These are phyloP conservation scores for Diplolepis rosae DNA, from an alignment of 2,888 invertebrate genomes.

Conservation along the genomic window DNA sequence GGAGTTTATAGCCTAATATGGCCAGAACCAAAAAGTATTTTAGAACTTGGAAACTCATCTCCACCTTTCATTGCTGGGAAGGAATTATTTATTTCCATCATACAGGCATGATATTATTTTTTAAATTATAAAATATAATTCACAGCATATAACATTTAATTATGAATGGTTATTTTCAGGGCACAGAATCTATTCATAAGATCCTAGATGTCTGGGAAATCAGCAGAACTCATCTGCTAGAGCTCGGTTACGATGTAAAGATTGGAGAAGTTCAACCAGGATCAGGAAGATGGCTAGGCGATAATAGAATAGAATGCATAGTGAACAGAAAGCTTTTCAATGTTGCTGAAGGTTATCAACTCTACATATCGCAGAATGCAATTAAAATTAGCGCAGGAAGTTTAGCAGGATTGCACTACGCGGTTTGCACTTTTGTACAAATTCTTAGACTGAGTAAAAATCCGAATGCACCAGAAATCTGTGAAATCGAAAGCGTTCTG, in stretches of 20 bases:
- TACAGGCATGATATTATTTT: constrained; percentile 62
- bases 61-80: constrained; percentile 73
- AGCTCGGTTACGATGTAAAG: constrained; percentile 74
- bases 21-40: constrained; percentile 78
- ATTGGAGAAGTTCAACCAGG: constrained; percentile 73
- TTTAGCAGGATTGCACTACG: constrained; percentile 77
- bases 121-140: neutral
- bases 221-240: constrained; percentile 73
- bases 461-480: constrained; percentile 61
- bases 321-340: constrained; percentile 75
- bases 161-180: constrained; percentile 48
- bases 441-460: constrained; percentile 74
- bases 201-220: constrained; percentile 76
- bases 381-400: constrained; percentile 76
- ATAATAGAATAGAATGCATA: constrained; percentile 75
- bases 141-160: neutral
- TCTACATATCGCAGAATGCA: constrained; percentile 75
- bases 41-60: constrained; percentile 73
- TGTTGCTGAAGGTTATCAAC: constrained; percentile 74
- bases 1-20: constrained; percentile 73
- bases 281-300: constrained; percentile 67
- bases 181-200: constrained; percentile 70
- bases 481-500: constrained; percentile 71
- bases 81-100: constrained; percentile 73
- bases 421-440: constrained; percentile 77